Base-by-base conservation (phyloP, 2,797 vertebrate species). In the Anguilla anguilla region DNA sequence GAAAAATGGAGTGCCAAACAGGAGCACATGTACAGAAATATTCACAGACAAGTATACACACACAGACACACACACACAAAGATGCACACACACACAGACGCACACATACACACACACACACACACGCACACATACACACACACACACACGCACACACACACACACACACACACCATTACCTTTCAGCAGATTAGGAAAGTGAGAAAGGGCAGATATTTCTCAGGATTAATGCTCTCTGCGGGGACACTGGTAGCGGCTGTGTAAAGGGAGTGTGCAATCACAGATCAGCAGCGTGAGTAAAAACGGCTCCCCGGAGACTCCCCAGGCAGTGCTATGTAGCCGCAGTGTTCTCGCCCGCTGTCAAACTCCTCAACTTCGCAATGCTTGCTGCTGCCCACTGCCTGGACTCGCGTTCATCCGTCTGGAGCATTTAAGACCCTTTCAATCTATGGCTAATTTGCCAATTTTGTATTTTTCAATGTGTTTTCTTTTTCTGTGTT, bases 191-290 rank as follows among this genome's bases (percentile, higher is more conserved):
- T 64, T 31, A 82, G 69, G 46, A 31, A 46, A 46, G 83, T 59
- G 59, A 84, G 69, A 89, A 61, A 77, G 86, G 53, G 39, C 86
- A 77, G 89, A 85, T 69, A 17, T 85, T 82, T 72, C 72, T 49
- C 46, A 59, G 87, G 86, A 87, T 88, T 86, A 84, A 89, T 82
- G 85, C 61, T 84, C 51, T 39, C 49, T 86, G 67, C 87, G 67
- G 84, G 88, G 83, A 87, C 64, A 51, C 43, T 51, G 85, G 43
- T 55, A 57, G 79, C 46, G 53, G 74, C 19, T 22, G 55, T 88
- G 86, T 89, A 84, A 82, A 87, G 86, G 86, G 85, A 74, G 51
- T 82, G 84, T 86, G 85, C 61, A 87, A 87, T 87, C 85, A 79
- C 67, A 82, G 84, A 88, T 86, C 87, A 87, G 85, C 85, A 64